Conservation (phyloP, 64 coral and sea anemone species). For the Montipora capricornis region DNA sequence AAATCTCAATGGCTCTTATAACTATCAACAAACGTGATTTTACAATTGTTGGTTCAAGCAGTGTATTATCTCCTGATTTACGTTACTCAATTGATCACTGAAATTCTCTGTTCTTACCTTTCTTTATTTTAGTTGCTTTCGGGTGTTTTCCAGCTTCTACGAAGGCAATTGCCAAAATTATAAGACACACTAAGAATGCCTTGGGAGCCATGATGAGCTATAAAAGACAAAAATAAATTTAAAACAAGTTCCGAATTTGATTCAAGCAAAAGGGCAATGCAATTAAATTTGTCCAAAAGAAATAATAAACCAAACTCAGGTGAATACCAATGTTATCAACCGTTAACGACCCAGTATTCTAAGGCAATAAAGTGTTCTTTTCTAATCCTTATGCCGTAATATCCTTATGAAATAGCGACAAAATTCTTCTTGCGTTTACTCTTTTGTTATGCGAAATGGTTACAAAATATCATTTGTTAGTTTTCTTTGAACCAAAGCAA, state of each 20-base stretch:
- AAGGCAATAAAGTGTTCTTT: not conserved
- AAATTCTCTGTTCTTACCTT: slow-evolving; percentile 32
- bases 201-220: slow-evolving; percentile 83
- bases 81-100: not conserved
- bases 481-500: not conserved
- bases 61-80: too few species aligned
- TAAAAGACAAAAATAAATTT: not conserved
- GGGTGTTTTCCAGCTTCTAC: slow-evolving; percentile 83
- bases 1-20: too few species aligned
- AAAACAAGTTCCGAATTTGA: not conserved
- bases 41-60: too few species aligned
- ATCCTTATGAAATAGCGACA: not conserved
- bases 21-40: too few species aligned
- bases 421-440: not conserved
- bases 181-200: slow-evolving; percentile 73
- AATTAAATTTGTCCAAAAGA: not conserved
- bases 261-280: not conserved
- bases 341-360: not conserved
- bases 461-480: not conserved
- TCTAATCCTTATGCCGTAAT: not conserved
- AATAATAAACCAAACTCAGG: not conserved
- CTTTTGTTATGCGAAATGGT: not conserved
- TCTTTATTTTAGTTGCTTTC: slow-evolving; percentile 70
- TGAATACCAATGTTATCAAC: not conserved
- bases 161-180: slow-evolving; percentile 58